Evolutionary conservation across 2,797 vertebrate genomes (phyloP).

Genomic region (Microcaecilia unicolor): DNA sequence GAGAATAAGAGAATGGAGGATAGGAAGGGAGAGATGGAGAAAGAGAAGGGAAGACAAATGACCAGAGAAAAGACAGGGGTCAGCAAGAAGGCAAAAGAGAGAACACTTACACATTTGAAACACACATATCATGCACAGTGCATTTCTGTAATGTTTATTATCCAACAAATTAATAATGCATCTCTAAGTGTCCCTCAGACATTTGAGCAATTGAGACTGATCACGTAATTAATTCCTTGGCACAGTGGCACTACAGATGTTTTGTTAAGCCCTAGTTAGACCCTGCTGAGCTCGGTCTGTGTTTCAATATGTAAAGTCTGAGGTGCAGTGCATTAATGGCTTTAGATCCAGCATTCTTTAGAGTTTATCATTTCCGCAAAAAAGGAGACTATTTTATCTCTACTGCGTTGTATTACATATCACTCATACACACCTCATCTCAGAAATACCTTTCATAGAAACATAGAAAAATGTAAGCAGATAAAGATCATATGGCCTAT

Average conservation of each 20-base stretch:
- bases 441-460: no score
- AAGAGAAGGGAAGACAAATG: not conserved
- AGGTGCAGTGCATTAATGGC: no score
- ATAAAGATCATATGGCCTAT: no score
- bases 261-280: slow-evolving; percentile 20
- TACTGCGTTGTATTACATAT: no score
- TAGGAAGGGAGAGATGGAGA: not conserved
- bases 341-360: no score
- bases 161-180: slow-evolving; percentile 36
- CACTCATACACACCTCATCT: no score
- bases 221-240: slow-evolving; percentile 44
- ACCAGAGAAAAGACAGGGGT: accelerated
- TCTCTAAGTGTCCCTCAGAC: slow-evolving; percentile 31
- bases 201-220: slow-evolving; percentile 42
- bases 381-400: no score
- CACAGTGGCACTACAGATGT: slow-evolving; percentile 9
- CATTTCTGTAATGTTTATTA: slow-evolving; percentile 21
- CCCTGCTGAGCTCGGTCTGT: not conserved
- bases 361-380: no score
- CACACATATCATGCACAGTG: slow-evolving; percentile 20
- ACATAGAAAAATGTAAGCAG: no score
- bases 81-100: accelerated
- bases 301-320: no score
- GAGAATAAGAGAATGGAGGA: not conserved
- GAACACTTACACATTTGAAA: accelerated